phyloP scores from a whole-genome alignment of 2,888 invertebrate genomes.

The Agriopis marginaria region DNA sequence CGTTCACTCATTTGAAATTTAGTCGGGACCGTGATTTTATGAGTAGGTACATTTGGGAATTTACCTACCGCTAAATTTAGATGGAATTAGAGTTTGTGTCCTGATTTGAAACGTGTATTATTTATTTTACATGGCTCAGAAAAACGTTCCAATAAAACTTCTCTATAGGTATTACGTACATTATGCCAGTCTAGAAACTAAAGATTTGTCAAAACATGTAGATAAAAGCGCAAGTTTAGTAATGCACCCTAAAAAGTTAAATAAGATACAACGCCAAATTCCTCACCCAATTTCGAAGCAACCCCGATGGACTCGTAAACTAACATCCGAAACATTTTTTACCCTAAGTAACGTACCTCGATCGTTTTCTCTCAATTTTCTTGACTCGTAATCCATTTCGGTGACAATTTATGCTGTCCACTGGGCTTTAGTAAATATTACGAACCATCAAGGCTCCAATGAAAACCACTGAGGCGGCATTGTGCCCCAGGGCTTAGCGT shows the following conservation, averaged over 20 bases:
- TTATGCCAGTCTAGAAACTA: too few relatives aligned
- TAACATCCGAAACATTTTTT: conserved; percentile 18
- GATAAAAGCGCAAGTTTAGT: too few relatives aligned
- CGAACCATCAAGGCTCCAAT: conserved; percentile 16
- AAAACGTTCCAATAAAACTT: too few relatives aligned
- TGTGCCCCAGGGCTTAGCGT: conserved; percentile 18
- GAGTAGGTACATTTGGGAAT: background rate
- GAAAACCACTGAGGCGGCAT: conserved; percentile 23
- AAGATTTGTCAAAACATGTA: too few relatives aligned
- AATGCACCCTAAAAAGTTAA: background rate
- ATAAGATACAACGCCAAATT: conserved; percentile 7
- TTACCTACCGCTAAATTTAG: background rate
- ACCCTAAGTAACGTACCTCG: conserved; percentile 13
- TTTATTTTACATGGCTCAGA: too few relatives aligned
- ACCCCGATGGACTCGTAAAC: conserved; percentile 10
- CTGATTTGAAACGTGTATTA: too few relatives aligned
- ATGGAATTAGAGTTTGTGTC: too few relatives aligned
- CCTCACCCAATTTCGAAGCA: background rate
- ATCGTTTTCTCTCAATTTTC: conserved; percentile 21
- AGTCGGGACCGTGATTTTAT: background rate
- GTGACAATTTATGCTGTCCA: conserved; percentile 31
- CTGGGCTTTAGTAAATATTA: conserved; percentile 26
- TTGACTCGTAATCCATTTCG: conserved; percentile 24
- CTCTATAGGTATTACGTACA: too few relatives aligned
- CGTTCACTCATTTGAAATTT: conserved; percentile 8